Conservation (phyloP, 2,113 vertebrate species). For the Oxyruncus cristatus region DNA sequence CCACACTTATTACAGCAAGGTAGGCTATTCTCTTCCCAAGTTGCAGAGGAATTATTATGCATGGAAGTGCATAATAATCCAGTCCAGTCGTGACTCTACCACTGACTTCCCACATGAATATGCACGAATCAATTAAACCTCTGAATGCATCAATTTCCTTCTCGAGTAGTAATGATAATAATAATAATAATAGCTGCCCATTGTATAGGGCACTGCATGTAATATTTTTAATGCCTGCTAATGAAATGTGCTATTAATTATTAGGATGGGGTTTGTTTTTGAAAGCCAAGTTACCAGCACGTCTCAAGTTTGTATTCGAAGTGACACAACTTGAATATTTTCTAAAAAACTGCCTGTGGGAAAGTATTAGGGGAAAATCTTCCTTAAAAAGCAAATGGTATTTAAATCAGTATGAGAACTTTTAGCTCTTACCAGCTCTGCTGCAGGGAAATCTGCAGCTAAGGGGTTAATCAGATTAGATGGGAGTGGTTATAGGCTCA, state of each 20-base stretch:
- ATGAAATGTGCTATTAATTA: slow-evolving; percentile 64
- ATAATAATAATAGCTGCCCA: slow-evolving; percentile 60
- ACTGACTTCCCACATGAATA: slow-evolving; percentile 63
- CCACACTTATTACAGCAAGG: background rate
- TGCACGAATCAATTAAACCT: slow-evolving; percentile 67
- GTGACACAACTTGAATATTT: background rate
- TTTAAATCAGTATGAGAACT: background rate
- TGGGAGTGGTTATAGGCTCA: slow-evolving; percentile 70
- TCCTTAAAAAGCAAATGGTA: background rate
- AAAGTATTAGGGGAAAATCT: background rate
- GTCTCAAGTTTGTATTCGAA: background rate
- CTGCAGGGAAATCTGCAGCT: background rate
- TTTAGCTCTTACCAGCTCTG: background rate
- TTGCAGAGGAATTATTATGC: slow-evolving; percentile 40
- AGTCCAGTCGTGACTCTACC: slow-evolving; percentile 51
- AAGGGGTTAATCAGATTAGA: slow-evolving; percentile 66
- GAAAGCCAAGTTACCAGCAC: background rate
- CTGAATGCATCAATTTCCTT: slow-evolving; percentile 59
- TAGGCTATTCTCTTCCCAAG: background rate
- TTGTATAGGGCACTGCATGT: slow-evolving; percentile 32
- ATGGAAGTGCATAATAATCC: slow-evolving; percentile 46
- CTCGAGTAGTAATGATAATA: slow-evolving; percentile 28
- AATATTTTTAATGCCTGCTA: slow-evolving; percentile 53
- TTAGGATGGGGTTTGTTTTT: slow-evolving; percentile 25
- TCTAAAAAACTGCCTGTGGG: background rate